Evolutionary conservation across 1,140 invertebrate genomes (phyloP), one percentile per base, ranked within the genome.

Genomic region (Diachasmimorpha longicaudata): DNA sequence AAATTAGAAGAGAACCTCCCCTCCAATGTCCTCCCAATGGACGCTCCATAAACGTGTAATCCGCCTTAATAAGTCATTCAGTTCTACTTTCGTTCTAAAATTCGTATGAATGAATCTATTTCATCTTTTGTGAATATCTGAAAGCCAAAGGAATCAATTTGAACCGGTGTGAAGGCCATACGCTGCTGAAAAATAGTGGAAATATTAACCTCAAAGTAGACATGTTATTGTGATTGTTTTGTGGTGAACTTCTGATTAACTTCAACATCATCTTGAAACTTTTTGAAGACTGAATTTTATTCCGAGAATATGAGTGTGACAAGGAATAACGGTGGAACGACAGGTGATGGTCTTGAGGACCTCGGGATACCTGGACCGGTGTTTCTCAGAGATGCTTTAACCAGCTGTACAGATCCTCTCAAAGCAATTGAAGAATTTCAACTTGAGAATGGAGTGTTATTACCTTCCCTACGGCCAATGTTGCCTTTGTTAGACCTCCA

Each of bases 371-470:
- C 97, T 11, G 98, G 97, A 0, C 94, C 97, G 82, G 93, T 93
- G 46, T 97, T 93, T 86, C 90, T 99, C 11, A 92, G 96, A 75
- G 96, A 99, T 86, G 95, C 97, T 58, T 90, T 99, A 2, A 98
- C 97, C 23, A 98, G 96, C 83, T 99, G 97, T 86, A 96, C 96
- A 0, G 97, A 99, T 91, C 97, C 97, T 14, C 85, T 99, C 3
- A 97, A 97, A 90, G 97, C 97, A 48, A 99, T 99, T 80, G 96
- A 98, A 91, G 97, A 98, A 90, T 99, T 99, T 91, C 98, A 99
- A 91, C 83, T 96, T 36, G 95, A 97, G 88, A 98, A 98, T 92
- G 96, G 97, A 48, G 97, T 99, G 79, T 87, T 98, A 44, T 87
- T 99, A 44, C 97, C 97, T 0, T 98, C 97, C 0, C 87, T 99